Conservation (phyloP, 1,140 invertebrate species). For the Halyomorpha halys region DNA sequence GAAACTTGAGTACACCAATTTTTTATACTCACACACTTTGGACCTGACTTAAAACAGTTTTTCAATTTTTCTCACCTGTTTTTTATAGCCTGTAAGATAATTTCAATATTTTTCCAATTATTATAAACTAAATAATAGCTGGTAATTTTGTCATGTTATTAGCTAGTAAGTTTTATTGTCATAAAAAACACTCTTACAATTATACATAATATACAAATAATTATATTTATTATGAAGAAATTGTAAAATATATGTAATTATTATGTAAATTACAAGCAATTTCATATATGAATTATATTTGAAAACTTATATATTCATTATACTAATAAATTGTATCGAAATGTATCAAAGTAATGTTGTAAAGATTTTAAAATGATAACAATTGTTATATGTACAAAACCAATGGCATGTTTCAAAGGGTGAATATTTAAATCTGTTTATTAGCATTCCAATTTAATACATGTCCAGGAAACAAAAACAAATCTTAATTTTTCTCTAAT, state of each 20-base stretch:
- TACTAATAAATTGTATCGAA: conserved; percentile 13
- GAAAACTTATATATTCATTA: conserved; percentile 24
- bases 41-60: background rate
- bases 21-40: conserved; percentile 19
- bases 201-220: conserved; percentile 21
- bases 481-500: conserved; percentile 18
- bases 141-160: conserved; percentile 4
- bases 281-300: conserved; percentile 27
- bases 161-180: conserved; percentile 12
- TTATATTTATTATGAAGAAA: conserved; percentile 26
- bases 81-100: conserved; percentile 12
- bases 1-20: conserved; percentile 24
- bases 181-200: conserved; percentile 9
- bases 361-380: conserved; percentile 7
- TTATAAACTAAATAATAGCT: conserved; percentile 8
- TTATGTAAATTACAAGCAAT: conserved; percentile 24
- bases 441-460: conserved; percentile 2
- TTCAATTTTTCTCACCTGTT: background rate
- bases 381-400: conserved; percentile 9
- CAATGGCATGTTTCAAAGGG: background rate
- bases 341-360: conserved; percentile 20
- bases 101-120: conserved; percentile 13
- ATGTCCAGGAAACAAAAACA: background rate
- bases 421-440: conserved; percentile 7
- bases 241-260: conserved; percentile 28